A percentile compares a stretch with the other conserved stretches of the same genome.
Evolutionary conservation across 2,113 vertebrate species (phyloP).

Genomic region (Recurvirostra avosetta): DNA sequence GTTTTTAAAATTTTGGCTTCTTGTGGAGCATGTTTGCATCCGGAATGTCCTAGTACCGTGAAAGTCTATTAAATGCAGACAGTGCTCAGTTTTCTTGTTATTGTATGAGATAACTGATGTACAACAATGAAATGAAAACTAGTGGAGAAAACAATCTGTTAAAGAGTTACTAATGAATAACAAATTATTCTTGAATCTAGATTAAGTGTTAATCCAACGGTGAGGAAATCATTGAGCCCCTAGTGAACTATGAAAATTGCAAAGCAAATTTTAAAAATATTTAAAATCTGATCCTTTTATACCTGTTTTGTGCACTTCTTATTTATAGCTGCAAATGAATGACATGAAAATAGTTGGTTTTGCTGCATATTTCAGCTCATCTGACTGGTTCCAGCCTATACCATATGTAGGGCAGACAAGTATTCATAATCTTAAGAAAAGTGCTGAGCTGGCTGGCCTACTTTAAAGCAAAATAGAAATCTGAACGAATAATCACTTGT

Average conservation of each 20-base stretch:
- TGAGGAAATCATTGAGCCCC: not conserved
- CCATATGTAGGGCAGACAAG: conserved; percentile 59
- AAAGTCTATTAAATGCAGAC: not conserved
- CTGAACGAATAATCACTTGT: conserved; percentile 26
- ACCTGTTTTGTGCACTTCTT: not conserved
- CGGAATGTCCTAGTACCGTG: not conserved
- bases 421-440: conserved; percentile 49
- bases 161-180: not conserved
- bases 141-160: not conserved
- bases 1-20: not conserved
- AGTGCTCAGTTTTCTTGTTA: not conserved
- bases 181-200: not conserved
- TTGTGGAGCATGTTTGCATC: fast-evolving
- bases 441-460: conserved; percentile 56
- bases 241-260: not conserved
- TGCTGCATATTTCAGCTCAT: not conserved
- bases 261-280: not conserved
- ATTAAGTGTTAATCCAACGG: not conserved
- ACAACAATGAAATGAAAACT: not conserved
- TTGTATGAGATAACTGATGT: not conserved
- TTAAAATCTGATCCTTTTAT: not conserved
- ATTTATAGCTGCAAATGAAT: not conserved
- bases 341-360: not conserved
- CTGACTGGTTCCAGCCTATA: conserved; percentile 13
- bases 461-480: conserved; percentile 20